These are phyloP conservation scores for Crotalus viridis DNA, from an alignment of 2,113 vertebrate species.

Conservation along the genomic window DNA sequence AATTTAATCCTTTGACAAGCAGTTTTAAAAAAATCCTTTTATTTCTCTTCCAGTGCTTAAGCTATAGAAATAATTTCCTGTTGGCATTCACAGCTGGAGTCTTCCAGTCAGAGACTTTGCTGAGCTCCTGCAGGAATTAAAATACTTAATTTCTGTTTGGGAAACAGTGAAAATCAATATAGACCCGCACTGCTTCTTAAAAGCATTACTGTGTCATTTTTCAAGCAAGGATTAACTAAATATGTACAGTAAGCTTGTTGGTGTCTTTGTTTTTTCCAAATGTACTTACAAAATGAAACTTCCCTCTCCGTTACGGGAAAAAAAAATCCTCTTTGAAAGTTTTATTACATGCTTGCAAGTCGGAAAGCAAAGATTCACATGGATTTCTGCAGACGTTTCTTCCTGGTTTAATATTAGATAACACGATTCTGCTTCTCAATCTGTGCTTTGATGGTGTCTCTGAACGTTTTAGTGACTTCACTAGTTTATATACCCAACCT, in stretches of 20 bases:
- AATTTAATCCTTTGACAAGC: not conserved
- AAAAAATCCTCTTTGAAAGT: not conserved
- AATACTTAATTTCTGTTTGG: not conserved
- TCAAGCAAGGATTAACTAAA: not conserved
- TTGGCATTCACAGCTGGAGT: not conserved
- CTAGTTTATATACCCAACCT: not conserved
- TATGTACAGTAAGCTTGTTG: not conserved
- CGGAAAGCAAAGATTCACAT: not conserved
- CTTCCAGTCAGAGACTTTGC: not conserved
- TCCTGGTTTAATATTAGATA: not conserved
- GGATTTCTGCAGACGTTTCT: not conserved
- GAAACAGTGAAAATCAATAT: not conserved
- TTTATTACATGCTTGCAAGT: not conserved
- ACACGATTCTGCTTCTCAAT: fast-evolving
- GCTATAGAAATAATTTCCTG: not conserved
- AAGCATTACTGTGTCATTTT: not conserved
- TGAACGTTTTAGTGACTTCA: not conserved
- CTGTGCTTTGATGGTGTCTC: not conserved
- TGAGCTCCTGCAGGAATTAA: not conserved
- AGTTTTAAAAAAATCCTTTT: not conserved
- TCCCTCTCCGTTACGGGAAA: not conserved
- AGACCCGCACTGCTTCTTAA: not conserved
- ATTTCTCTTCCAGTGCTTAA: not conserved
- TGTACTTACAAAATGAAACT: not conserved
- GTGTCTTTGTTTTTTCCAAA: not conserved